Evolutionary conservation across 2,888 invertebrate species (phyloP), one percentile per base, ranked within the genome.

Genomic region (Drosophila parthenogenetica): DNA sequence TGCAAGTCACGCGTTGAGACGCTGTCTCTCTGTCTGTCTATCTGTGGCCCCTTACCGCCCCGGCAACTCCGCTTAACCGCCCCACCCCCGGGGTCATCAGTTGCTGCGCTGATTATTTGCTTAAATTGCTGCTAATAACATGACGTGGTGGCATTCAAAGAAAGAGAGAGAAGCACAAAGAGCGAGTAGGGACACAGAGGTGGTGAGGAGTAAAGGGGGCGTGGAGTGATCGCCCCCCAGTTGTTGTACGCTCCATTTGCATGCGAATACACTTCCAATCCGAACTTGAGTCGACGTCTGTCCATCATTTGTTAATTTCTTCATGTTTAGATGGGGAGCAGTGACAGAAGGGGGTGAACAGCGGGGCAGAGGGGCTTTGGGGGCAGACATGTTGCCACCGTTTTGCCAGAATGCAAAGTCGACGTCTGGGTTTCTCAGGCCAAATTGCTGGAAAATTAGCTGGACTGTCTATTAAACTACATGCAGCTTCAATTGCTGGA

Each of bases 71-170:
- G 43, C 43, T 16, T 5, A 37, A 3, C 10, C 45, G 43, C 19
- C 39, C 42, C 37, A 45, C 65, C 61, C 49, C 13, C 7, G 45
- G 39, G 73, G 49, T 46, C 50, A 59, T 45, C 65, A 57, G 62
- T 67, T 85, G 82, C 64, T 85, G 75, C 79, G 83, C 89, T 91
- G 91, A 91, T 90, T 90, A 90, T 90, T 90, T 90, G 90, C 89
- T 90, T 89, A 90, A 90, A 90, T 90, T 91, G 91, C 91, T 91
- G 90, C 91, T 90, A 90, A 90, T 90, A 90, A 91, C 91, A 90
- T 90, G 91, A 90, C 91, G 79, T 90, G 90, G 81, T 89, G 89
- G 85, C 89, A 90, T 77, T 81, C 87, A 77, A 61, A 61, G 43
- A 55, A 32, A 55, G 55, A 43, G 43, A 50, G 39, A 72, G 49